phyloP scores from a whole-genome alignment of 1,140 invertebrate species.

The Sitobion miscanthi region DNA sequence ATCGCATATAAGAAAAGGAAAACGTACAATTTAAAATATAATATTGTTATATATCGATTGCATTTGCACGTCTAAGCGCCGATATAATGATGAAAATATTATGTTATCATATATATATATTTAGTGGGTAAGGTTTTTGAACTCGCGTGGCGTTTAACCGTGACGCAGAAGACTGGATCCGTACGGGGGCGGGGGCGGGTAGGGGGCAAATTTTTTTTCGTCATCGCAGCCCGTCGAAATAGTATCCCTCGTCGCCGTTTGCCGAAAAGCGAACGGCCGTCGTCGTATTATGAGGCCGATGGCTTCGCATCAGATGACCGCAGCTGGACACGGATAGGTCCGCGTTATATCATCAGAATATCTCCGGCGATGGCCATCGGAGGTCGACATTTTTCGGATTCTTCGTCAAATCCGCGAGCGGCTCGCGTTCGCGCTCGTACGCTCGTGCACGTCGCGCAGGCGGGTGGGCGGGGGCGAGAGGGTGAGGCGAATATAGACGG shows the following conservation, averaged over 20 bases:
- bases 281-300: neutral
- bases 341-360: neutral
- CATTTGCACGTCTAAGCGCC: neutral
- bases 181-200: too few relatives aligned
- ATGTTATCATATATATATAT: too few relatives aligned
- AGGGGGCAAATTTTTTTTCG: too few relatives aligned
- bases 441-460: neutral
- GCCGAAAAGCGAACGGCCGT: neutral
- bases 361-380: neutral
- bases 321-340: neutral
- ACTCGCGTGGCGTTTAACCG: neutral
- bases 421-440: neutral
- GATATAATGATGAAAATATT: neutral
- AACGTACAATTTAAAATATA: neutral
- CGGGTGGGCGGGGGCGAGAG: neutral
- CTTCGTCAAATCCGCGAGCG: neutral
- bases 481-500: neutral
- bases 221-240: neutral
- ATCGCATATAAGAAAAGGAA: neutral
- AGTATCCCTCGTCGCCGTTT: neutral
- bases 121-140: neutral
- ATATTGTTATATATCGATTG: neutral
- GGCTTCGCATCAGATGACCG: neutral
- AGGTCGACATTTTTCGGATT: constrained; percentile 52
- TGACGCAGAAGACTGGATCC: neutral